Evolutionary conservation across 1,140 invertebrate genomes (phyloP), one percentile per base, ranked within the genome.

Genomic region (Atta cephalotes): DNA sequence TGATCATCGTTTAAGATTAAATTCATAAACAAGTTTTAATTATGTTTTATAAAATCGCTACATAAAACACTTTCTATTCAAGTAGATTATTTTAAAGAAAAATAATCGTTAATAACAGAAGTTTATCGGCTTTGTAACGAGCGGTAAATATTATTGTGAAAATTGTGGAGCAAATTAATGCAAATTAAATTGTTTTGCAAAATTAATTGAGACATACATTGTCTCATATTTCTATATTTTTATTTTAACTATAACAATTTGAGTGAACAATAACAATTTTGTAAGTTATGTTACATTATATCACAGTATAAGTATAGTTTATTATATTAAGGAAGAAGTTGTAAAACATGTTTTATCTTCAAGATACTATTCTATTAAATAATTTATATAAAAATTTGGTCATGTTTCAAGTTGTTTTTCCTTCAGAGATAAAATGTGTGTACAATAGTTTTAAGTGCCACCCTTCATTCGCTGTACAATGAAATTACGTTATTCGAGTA

Each of bases 21-120:
- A 35, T 35, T 35, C 31, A 2, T 9, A 63, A 58, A 14, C 49
- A 14, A 49, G 49, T 49, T 10, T 49, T 49, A 49, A 49, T 49
- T 49, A 12, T 49, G 53, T 56, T 5, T 18, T 56, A 56, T 18
- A 0, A 10, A 28, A 76, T 88, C 68, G 0, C 10, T 90, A n/a
- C 53, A 62, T 28, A 88, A 76, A 2, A 45, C 72, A 21, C 58
- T 65, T 5, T 90, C 88, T 25, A 82, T 88, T 12, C 56, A 88
- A 25, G 53, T 49, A 6, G 56, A 90, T 10, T 35, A 25, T 1
- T 49, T 91, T 16, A 51, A 7, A 5, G 60, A 58, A 31, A 88
- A 90, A 6, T 68, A 7, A 14, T 66, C 3, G 9, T 31, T 6
- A n/a, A 82, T 14, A 60, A 74, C 1, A 45, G 25, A 6, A 49